Evolutionary conservation across 2,113 vertebrate species (phyloP).

Genomic region (Colistium nudipinnis): DNA sequence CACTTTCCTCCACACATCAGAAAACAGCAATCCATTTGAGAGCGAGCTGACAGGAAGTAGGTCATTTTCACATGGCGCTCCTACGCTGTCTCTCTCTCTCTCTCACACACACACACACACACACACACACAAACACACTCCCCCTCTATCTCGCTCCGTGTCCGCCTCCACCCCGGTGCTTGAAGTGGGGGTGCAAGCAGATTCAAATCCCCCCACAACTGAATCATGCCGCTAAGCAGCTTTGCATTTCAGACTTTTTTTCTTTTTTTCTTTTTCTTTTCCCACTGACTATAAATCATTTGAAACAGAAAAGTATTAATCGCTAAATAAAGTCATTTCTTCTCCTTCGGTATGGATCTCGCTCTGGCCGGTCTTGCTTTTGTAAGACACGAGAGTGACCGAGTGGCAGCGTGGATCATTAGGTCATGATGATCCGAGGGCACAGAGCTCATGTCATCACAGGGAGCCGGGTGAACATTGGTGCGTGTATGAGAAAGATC

Average conservation of each 20-base stretch:
- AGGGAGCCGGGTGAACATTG: constrained; percentile 45
- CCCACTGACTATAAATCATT: constrained; percentile 61
- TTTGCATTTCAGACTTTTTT: constrained; percentile 67
- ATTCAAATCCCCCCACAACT: constrained; percentile 73
- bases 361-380: constrained; percentile 28
- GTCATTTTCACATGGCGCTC: constrained; percentile 79
- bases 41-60: constrained; percentile 79
- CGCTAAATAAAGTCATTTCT: constrained; percentile 41
- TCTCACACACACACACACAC: constrained; percentile 18
- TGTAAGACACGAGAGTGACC: constrained; percentile 59
- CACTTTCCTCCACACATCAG: constrained; percentile 54
- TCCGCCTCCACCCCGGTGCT: constrained; percentile 64
- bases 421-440: constrained; percentile 54
- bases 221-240: constrained; percentile 78
- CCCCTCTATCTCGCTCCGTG: constrained; percentile 58
- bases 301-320: constrained; percentile 26
- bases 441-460: constrained; percentile 45
- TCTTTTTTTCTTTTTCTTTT: constrained; percentile 6
- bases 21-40: constrained; percentile 71
- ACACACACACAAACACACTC: constrained; percentile 43
- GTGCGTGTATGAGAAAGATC: not conserved
- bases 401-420: constrained; percentile 56
- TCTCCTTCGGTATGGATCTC: constrained; percentile 43
- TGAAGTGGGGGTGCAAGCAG: constrained; percentile 71
- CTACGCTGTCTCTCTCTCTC: constrained; percentile 39